Evolutionary conservation across 2,113 vertebrate genomes (phyloP).

Genomic region (Brachyhypopomus gauderio): DNA sequence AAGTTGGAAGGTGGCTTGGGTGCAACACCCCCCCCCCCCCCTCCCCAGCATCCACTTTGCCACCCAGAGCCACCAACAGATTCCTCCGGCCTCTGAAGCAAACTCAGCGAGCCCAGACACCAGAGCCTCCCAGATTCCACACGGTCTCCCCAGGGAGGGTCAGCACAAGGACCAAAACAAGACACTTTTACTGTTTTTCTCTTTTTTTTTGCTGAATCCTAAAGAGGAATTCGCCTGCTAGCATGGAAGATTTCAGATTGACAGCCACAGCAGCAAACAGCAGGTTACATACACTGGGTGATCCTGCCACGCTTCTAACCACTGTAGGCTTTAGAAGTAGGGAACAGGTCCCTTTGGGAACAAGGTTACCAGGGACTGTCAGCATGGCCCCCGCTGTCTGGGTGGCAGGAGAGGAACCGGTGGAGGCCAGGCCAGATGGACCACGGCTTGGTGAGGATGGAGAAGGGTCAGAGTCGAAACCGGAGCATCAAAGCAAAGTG

Average conservation of each 20-base stretch:
- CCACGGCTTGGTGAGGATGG: constrained; percentile 70
- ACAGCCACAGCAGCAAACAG: background rate
- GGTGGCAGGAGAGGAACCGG: constrained; percentile 47
- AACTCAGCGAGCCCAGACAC: constrained; percentile 65
- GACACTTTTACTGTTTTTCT: constrained; percentile 43
- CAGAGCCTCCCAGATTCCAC: constrained; percentile 74
- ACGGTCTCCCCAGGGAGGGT: constrained; percentile 69
- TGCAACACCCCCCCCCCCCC: constrained; percentile 64
- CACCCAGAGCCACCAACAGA: constrained; percentile 70
- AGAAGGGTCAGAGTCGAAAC: constrained; percentile 83
- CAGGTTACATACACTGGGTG: background rate
- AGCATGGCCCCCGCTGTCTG: constrained; percentile 20
- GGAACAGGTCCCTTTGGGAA: constrained; percentile 39
- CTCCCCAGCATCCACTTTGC: constrained; percentile 57
- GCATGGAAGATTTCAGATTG: background rate
- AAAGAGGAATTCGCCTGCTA: background rate
- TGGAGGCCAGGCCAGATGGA: constrained; percentile 77
- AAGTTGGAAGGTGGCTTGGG: constrained; percentile 54
- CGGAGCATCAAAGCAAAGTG: constrained; percentile 83
- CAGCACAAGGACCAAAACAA: constrained; percentile 63
- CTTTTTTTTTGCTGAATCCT: background rate
- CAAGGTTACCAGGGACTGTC: constrained; percentile 17
- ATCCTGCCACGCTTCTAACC: no score
- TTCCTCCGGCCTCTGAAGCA: constrained; percentile 73
- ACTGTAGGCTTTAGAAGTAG: background rate